Conservation (phyloP, 2,888 invertebrate genomes). For the Bugula neritina region DNA sequence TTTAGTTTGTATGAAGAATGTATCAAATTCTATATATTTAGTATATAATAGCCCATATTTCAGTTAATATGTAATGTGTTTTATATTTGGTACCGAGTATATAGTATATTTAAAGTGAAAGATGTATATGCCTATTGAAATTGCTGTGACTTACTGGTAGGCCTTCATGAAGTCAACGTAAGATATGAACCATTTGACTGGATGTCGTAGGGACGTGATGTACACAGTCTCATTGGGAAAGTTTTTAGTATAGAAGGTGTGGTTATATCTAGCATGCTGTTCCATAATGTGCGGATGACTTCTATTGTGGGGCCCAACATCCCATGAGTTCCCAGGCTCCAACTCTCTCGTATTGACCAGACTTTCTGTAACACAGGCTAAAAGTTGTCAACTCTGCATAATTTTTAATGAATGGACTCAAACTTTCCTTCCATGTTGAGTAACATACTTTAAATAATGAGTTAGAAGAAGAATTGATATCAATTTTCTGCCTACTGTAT, state of each 20-base stretch:
- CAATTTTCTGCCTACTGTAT: too few relatives aligned
- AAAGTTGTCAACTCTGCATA: background rate
- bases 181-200: constrained; percentile 21
- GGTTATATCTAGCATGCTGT: constrained; percentile 24
- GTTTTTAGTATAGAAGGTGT: background rate
- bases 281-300: background rate
- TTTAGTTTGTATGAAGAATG: too few relatives aligned
- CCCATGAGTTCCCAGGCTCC: background rate
- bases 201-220: constrained; percentile 7
- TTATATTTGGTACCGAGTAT: too few relatives aligned
- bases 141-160: constrained; percentile 10
- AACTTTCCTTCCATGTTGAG: too few relatives aligned
- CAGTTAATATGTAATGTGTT: too few relatives aligned
- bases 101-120: too few relatives aligned
- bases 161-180: constrained; percentile 16
- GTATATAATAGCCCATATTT: too few relatives aligned
- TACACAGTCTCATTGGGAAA: constrained; percentile 22
- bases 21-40: too few relatives aligned
- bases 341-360: constrained; percentile 23
- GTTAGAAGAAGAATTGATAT: too few relatives aligned
- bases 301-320: background rate
- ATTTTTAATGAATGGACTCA: background rate
- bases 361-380: background rate
- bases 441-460: too few relatives aligned
- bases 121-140: too few relatives aligned